phyloP scores from a whole-genome alignment of 2,797 vertebrate genomes.

The Pithecia hirsuta region DNA sequence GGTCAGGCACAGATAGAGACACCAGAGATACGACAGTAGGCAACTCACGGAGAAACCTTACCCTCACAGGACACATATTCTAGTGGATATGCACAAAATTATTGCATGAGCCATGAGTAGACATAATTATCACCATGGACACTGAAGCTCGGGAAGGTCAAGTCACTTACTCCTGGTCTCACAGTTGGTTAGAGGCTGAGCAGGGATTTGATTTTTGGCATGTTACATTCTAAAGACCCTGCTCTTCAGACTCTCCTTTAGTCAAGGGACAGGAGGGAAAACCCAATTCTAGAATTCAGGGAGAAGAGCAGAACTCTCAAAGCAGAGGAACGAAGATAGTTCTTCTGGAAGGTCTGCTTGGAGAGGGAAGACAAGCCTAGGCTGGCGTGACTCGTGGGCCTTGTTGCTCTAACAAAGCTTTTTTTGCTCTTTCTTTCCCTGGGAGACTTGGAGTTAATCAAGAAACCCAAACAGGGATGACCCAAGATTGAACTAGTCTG shows the following conservation, averaged over 20 bases:
- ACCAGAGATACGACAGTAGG: not conserved
- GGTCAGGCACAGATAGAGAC: not conserved
- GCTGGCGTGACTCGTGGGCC: not conserved
- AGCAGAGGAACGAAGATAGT: no score
- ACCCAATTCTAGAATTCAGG: not conserved
- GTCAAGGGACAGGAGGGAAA: not conserved
- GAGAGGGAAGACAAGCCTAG: not conserved
- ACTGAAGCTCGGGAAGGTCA: not conserved
- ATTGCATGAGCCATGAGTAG: not conserved
- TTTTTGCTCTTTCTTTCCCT: not conserved
- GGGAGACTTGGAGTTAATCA: conserved; percentile 22
- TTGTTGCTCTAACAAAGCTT: not conserved
- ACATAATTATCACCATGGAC: rapidly evolving
- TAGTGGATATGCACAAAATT: rapidly evolving
- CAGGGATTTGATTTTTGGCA: not conserved
- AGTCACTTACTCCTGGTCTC: not conserved
- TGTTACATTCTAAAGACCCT: not conserved
- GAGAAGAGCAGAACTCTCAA: not conserved
- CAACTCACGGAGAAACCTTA: not conserved
- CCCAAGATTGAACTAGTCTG: conserved; percentile 73
- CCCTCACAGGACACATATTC: rapidly evolving
- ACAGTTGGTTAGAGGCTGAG: not conserved
- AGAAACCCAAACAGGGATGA: conserved; percentile 62
- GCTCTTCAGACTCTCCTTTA: not conserved
- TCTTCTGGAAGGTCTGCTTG: not conserved